Evolutionary conservation across 1,140 invertebrate genomes (phyloP), one percentile per base, ranked within the genome.

Genomic region (Drosophila melanica): DNA sequence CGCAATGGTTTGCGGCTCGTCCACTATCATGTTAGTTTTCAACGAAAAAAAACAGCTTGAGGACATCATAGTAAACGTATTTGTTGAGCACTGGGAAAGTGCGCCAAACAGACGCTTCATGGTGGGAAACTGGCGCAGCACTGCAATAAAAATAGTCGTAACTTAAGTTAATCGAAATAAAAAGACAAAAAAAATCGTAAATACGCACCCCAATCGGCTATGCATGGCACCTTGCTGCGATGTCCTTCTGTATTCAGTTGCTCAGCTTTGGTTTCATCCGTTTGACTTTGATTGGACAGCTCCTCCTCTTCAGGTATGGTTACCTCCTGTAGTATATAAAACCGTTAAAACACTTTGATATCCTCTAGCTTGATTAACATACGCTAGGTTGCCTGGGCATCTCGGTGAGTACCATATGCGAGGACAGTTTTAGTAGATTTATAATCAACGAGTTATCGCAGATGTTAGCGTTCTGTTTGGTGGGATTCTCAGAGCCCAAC

Each of bases 101-200:
- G 95, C 95, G 85, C 94, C 95, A 90, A 97, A 94, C 69, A 98
- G 93, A 67, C 95, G 94, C 82, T 96, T 95, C 95, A 98, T 97
- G 2, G 96, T 97, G 0, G 94, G 93, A 65, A 95, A 94, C 78
- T 96, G 94, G 90, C 96, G 95, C 23, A 97, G 78, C 8, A 97
- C 96, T 94, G 12, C 1, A 42, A 45, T 11, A 8, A 14, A 53
- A 27, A 3, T 6, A 7, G 23, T 45, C 35, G 9, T 5, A 14
- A 35, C n/a, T 27, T 5, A 50, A 7, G 30, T 1, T 11, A 30
- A 37, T 48, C 35, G 3, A 54, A 67, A 16, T 75, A 93, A 93
- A 93, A 11, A 7, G 10, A 14, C 27, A 6, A 10, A 7, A 23
- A 23, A 23, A n/a, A 51, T 3, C 7, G 16, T 1, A n/a, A 23